Percentiles rank a stretch among this genome's conserved stretches.
Evolutionary conservation across 2,888 invertebrate species (phyloP).

Genomic region (Dione vanillae): DNA sequence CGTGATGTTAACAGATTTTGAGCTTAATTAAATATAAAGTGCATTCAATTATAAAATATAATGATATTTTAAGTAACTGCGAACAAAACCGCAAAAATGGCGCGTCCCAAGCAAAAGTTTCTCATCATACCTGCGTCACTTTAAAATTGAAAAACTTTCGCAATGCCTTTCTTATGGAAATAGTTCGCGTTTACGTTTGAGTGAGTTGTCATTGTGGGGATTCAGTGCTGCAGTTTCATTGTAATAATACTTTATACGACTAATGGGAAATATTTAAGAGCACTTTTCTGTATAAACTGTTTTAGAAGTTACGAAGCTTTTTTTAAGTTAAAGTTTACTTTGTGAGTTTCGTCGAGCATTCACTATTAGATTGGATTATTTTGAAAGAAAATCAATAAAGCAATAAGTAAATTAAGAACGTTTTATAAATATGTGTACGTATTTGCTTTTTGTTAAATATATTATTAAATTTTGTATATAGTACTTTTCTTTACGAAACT

Average conservation of each 20-base stretch:
- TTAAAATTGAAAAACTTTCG: conserved; percentile 84
- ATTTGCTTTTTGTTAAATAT: not conserved
- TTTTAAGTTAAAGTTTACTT: not conserved
- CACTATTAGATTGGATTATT: not conserved
- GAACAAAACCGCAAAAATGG: conserved; percentile 47
- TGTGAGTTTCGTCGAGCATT: not conserved
- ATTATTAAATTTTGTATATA: not conserved
- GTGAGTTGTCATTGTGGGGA: conserved; percentile 81
- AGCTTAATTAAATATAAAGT: conserved; percentile 4
- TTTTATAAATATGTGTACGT: not conserved
- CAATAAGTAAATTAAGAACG: not conserved
- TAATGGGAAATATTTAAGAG: conserved; percentile 41
- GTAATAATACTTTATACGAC: conserved; percentile 61
- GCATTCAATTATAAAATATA: conserved; percentile 21
- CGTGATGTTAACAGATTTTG: not conserved
- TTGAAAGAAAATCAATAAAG: not conserved
- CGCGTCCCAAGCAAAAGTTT: conserved; percentile 77
- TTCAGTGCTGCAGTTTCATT: conserved; percentile 70
- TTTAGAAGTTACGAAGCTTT: conserved; percentile 1
- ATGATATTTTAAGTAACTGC: conserved; percentile 32
- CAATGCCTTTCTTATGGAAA: conserved; percentile 83
- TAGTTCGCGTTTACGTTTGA: conserved; percentile 81
- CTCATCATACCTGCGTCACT: conserved; percentile 83
- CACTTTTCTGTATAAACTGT: conserved; percentile 30
- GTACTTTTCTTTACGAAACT: not conserved